Evolutionary conservation across 2,888 invertebrate genomes (phyloP), one percentile per base, ranked within the genome.

Genomic region (Hyppa rectilinea): DNA sequence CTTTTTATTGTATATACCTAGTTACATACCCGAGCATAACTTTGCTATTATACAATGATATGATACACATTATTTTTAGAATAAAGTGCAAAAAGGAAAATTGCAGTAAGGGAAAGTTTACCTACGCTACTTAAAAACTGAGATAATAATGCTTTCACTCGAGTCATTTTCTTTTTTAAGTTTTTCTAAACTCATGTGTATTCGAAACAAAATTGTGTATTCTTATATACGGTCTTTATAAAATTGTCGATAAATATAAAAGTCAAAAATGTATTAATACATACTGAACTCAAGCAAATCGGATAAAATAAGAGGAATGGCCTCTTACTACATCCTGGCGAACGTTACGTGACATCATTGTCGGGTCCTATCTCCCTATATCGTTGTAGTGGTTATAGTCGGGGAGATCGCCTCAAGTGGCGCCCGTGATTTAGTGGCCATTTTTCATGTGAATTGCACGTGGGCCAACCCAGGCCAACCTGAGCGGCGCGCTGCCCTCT

Each of bases 391-490:
- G 77, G 81, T 82, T 82, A 85, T 80, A 75, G 82, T 80, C 81
- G 74, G 81, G 81, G 86, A 88, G 90, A 91, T 89, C 87, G 87
- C 87, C 89, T 85, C 83, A 85, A 88, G 84, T 83, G 81, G 76
- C 80, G 71, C 82, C 82, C 83, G 88, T 92, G 92, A 93, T 93
- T 93, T 93, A 93, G 87, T 82, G 88, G 84, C 87, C 86, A 90
- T 93, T 91, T 92, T 89, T 93, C 92, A 91, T 91, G 87, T 87
- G 87, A 89, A 90, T 87, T 88, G 89, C 90, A 92, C 88, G 88
- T 88, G 88, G 86, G 59, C 75, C 76, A 78, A 81, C 87, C 83
- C 81, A 80, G 74, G 70, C 82, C 81, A 82, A 77, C 81, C 78
- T 85, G 81, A 84, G 83, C 85, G 64, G 81, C 81, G 79, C 83